A percentile compares a stretch with the other conserved stretches of the same genome.
These are phyloP conservation scores for Petrosia ficiformis DNA, from an alignment of 37 sponge, comb jelly and placozoan genomes.

Conservation along the genomic window DNA sequence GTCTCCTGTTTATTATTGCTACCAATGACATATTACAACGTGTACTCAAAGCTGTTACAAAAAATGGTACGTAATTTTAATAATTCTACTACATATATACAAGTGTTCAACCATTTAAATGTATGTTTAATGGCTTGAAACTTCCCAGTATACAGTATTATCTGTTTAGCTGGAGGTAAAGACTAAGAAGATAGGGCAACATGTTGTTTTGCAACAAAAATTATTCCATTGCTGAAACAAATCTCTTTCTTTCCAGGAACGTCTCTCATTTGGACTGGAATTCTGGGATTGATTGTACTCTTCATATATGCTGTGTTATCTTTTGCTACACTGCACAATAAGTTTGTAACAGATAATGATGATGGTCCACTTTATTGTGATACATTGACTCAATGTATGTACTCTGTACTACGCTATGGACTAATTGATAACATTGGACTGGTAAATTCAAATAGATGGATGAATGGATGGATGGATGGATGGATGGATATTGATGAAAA, in stretches of 20 bases:
- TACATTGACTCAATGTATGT: slow-evolving; percentile 30
- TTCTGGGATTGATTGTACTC: slow-evolving; percentile 50
- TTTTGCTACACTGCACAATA: slow-evolving; percentile 35
- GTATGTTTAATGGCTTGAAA: slow-evolving; percentile 9
- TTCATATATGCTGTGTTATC: slow-evolving; percentile 62
- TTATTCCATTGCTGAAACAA: too few species aligned
- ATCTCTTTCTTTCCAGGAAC: too few species aligned
- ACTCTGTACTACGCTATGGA: slow-evolving; percentile 38
- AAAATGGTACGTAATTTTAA: slow-evolving; percentile 36
- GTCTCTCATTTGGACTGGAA: slow-evolving; percentile 50
- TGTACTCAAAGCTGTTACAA: slow-evolving; percentile 65
- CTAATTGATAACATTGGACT: slow-evolving; percentile 32
- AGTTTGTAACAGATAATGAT: slow-evolving; percentile 21
- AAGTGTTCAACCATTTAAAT: too few species aligned
- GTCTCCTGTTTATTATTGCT: slow-evolving; percentile 74
- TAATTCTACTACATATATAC: neutral
- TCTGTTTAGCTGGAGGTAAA: too few species aligned
- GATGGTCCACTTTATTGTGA: slow-evolving; percentile 30
- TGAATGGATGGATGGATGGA: too few species aligned
- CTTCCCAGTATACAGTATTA: neutral
- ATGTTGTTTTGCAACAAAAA: too few species aligned
- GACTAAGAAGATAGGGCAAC: too few species aligned
- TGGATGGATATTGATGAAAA: too few species aligned
- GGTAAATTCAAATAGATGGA: too few species aligned
- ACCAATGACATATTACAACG: slow-evolving; percentile 65